A percentile compares a stretch with the other conserved stretches of the same genome.
These are phyloP conservation scores for Sebastes baramenuke DNA, from an alignment of 2,797 vertebrate genomes.

Conservation along the genomic window DNA sequence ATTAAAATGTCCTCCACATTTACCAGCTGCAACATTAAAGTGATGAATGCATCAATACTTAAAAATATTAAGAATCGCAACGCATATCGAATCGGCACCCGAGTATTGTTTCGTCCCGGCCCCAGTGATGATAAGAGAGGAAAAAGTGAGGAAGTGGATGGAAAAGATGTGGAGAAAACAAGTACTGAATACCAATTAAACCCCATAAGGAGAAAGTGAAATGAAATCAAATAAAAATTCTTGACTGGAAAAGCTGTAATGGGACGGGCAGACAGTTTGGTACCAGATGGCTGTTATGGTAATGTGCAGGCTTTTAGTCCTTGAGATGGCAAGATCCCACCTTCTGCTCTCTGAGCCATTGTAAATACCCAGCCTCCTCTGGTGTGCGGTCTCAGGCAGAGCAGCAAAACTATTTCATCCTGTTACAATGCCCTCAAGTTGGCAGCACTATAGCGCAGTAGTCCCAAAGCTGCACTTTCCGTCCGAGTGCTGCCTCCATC, in stretches of 20 bases:
- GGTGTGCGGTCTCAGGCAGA: background rate
- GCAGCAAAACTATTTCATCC: background rate
- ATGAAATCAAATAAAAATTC: background rate
- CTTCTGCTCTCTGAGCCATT: conserved; percentile 35
- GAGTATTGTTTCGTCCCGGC: no score
- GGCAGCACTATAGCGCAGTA: background rate
- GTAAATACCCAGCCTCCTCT: conserved; percentile 3
- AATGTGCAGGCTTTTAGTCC: conserved; percentile 50
- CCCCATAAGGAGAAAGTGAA: background rate
- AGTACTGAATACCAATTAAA: background rate
- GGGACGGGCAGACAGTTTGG: conserved; percentile 8
- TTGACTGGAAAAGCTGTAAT: background rate
- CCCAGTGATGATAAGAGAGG: background rate
- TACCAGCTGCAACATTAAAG: no score
- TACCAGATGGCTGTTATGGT: conserved; percentile 67
- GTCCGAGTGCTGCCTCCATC: background rate
- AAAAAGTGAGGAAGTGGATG: background rate
- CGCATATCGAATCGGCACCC: no score
- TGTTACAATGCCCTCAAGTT: background rate
- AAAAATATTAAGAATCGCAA: no score
- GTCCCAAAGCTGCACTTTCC: background rate
- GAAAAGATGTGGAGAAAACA: background rate
- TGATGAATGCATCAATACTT: no score
- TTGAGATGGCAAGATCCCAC: conserved; percentile 37
- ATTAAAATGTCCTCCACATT: no score